Base-by-base conservation (phyloP, 2,797 vertebrate species). In the Onychomys leucogaster region DNA sequence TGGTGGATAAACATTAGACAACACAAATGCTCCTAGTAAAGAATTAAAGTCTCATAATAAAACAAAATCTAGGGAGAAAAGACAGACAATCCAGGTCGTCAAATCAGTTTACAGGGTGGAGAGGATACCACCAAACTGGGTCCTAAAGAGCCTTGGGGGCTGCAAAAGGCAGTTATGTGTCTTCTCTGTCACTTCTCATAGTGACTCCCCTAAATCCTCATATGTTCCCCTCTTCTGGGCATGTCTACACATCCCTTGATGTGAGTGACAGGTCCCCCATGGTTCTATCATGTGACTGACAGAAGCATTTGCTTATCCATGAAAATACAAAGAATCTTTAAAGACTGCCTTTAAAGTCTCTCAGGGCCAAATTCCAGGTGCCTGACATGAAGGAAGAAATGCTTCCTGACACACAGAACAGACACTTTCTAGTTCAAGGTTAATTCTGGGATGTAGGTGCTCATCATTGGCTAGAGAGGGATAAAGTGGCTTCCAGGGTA, bases 391-490 rank as follows among this genome's bases (percentile, higher is more conserved):
- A 19, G 61, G 43, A 93, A 29, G 59, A 94, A 69, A n/a, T 6
- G 5, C 55, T 65, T 87, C 52, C 9, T 94, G 83, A 89, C 23
- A 21, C 23, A 55, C 14, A 1, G 16, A 29, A 57, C 46, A 65
- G 84, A 37, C 14, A 84, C 52, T 83, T 76, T 87, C 86, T 71
- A 23, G 76, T 41, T 67, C 41, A 75, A 92, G 71, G 91, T 90
- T 77, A 85, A 90, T 86, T 94, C 63, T 29, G 43, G 37, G 57
- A 84, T 49, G 5, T 41, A 83, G 43, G 14, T 25, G 57, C 63
- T 91, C 57, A 73, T 77, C 34, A 61, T 63, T 78, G 91, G 80
- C 55, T 80, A 52, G 9, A 49, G 75, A 96, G 59, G 69, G 96
- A 37, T 73, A 93, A 87, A 90, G 49, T 29, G 43, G 32, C 52